A percentile compares a stretch with the other conserved stretches of the same genome.
phyloP scores from a whole-genome alignment of 2,888 invertebrate species.

The Eupeodes luniger region DNA sequence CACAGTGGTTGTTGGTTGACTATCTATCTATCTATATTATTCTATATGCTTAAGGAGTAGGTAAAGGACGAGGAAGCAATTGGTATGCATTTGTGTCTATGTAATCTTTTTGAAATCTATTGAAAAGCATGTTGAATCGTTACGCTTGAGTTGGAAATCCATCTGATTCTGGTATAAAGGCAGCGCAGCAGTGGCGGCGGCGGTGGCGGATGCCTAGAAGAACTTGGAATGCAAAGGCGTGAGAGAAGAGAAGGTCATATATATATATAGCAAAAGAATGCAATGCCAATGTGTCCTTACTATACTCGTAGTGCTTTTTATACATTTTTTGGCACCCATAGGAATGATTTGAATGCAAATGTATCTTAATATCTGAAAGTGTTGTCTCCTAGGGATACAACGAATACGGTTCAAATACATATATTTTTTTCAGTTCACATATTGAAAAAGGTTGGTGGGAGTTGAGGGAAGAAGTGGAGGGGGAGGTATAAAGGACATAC shows the following conservation, averaged over 20 bases:
- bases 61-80: constrained; percentile 59
- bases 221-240: not conserved
- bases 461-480: no score
- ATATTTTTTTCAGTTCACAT: constrained; percentile 57
- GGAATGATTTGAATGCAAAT: constrained; percentile 75
- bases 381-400: constrained; percentile 51
- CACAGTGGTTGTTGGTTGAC: constrained; percentile 30
- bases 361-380: constrained; percentile 73
- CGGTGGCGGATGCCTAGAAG: not conserved
- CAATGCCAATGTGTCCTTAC: constrained; percentile 56
- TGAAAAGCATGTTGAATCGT: constrained; percentile 75
- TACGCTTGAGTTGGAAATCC: constrained; percentile 71
- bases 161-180: not conserved
- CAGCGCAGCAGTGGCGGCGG: no score
- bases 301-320: constrained; percentile 39
- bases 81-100: constrained; percentile 76
- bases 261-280: constrained; percentile 17
- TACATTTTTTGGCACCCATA: constrained; percentile 61
- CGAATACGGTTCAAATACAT: not conserved
- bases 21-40: not conserved
- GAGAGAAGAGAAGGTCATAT: not conserved
- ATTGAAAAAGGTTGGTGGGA: not conserved
- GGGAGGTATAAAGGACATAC: not conserved
- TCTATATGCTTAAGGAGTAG: not conserved
- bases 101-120: constrained; percentile 76